These are phyloP conservation scores for Spinus pinus DNA, from an alignment of 2,797 vertebrate genomes.

Conservation along the genomic window DNA sequence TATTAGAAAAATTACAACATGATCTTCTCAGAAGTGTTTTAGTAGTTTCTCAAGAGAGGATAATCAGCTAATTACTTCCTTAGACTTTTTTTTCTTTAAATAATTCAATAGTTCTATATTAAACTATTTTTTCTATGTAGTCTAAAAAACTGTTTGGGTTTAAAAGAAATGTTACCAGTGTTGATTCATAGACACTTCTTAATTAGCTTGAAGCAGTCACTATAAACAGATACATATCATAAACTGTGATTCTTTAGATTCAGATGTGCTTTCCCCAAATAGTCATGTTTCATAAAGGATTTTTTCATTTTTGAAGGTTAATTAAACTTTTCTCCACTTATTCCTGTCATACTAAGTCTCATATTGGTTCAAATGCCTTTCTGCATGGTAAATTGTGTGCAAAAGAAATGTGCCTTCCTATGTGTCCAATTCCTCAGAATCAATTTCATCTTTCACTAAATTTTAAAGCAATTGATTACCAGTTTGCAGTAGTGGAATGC, in stretches of 20 bases:
- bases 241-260: background rate
- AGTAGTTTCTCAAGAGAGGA: background rate
- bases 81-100: background rate
- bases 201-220: background rate
- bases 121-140: background rate
- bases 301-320: background rate
- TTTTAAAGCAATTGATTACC: background rate
- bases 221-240: background rate
- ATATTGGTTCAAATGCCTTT: background rate
- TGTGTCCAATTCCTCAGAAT: background rate
- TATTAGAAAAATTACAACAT: background rate
- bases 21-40: background rate
- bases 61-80: background rate
- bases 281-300: accelerated
- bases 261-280: background rate
- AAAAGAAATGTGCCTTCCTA: background rate
- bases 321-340: background rate
- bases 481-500: background rate
- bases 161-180: background rate
- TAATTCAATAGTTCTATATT: background rate
- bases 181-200: background rate
- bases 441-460: background rate
- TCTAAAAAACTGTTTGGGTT: background rate
- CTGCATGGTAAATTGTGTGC: accelerated
- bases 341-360: background rate